Base-by-base conservation (phyloP, 2,888 invertebrate genomes). In the Philhelius pedissequus region DNA sequence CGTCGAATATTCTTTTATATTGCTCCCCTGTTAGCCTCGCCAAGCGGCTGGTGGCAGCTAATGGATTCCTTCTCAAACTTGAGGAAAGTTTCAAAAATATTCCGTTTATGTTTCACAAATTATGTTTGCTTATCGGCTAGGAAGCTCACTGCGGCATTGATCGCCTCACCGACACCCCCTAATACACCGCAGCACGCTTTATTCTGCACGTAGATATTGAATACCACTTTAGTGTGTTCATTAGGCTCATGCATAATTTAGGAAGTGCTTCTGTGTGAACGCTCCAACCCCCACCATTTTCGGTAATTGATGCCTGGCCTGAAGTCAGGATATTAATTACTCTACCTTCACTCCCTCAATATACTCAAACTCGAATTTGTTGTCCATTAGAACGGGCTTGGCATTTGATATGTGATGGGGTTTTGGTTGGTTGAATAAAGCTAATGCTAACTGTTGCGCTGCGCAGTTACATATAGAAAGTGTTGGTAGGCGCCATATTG, bases 231-330 rank as follows among this genome's bases (percentile, higher is more conserved):
- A 45, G 52, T 62, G 73, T 40, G 52, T 74, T 69, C 79, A 68
- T 69, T 74, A 64, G 32, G 64, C 50, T 52, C 56, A 74, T 74
- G 56, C 38, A 69, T 74, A 52, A 75, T 74, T 27, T 40, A 74
- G 38, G 20, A 62, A 69, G 27, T 30, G 27, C 30, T 64, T 25
- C 32, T n/a, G 35, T 48, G 1, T 4, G 18, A 22, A 22, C 48
- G n/a, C 30, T 20, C 2, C 64, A 20, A 35, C 30, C 20, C n/a
- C 66, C 60, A 22, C 48, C 48, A 38, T 30, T 9, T 22, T 38
- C 43, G 20, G 69, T 75, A 75, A 75, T 79, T 79, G 74, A 74
- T 64, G 83, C 74, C 74, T 58, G 45, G 52, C 70, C 83, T 74
- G 60, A 43, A 25, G 69, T 30, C 58, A 30, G 52, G 64, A 60